These are phyloP conservation scores for Sanderia malayensis DNA, from an alignment of 30 jellyfish, hydroid and myxozoan species.

Conservation along the genomic window DNA sequence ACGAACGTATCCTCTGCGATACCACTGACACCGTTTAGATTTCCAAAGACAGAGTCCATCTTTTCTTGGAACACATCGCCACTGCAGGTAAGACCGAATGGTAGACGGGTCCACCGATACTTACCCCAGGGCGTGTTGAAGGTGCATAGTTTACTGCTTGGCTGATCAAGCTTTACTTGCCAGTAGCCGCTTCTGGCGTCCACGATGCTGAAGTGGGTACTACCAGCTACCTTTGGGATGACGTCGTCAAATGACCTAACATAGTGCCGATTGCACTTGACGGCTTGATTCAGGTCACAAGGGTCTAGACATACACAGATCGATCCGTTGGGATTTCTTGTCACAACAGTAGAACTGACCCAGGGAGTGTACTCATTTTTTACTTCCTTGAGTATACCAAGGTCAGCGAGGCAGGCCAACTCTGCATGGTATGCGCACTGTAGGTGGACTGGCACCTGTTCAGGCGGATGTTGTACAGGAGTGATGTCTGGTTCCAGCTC, in stretches of 20 bases:
- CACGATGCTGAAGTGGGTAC: not conserved
- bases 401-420: too few relatives aligned
- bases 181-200: constrained; percentile 15
- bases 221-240: not conserved
- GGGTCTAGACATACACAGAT: constrained; percentile 6
- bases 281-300: constrained; percentile 1
- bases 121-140: constrained; percentile 21
- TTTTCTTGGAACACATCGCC: constrained; percentile 1
- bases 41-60: constrained; percentile 1
- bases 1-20: constrained; percentile 11
- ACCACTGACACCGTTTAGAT: constrained; percentile 1
- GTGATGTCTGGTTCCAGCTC: too few relatives aligned
- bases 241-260: not conserved
- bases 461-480: too few relatives aligned
- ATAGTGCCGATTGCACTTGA: not conserved
- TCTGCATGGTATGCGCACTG: too few relatives aligned
- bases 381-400: too few relatives aligned
- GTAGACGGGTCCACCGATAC: not conserved
- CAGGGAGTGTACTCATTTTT: too few relatives aligned
- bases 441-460: too few relatives aligned
- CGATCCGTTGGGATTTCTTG: not conserved
- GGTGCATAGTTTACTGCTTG: constrained; percentile 1
- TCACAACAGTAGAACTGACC: not conserved
- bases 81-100: constrained; percentile 18
- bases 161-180: constrained; percentile 3